Conservation (phyloP, 1,140 invertebrate genomes). For the Aphelenchoides besseyi region DNA sequence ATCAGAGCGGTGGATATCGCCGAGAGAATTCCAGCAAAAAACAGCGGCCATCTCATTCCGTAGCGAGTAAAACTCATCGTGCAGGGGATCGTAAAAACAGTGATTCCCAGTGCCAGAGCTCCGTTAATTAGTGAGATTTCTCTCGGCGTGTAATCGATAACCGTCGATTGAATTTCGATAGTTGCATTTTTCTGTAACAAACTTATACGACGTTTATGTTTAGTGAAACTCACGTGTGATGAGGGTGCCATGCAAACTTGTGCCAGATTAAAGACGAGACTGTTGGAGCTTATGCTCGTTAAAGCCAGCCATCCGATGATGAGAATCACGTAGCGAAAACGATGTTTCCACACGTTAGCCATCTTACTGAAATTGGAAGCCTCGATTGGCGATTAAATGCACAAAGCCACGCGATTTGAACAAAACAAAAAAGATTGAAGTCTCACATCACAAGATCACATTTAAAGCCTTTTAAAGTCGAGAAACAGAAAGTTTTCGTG, state of each 20-base stretch:
- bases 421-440: too few species aligned
- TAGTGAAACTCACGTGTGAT: background rate
- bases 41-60: slow-evolving; percentile 2
- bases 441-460: too few species aligned
- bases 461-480: too few species aligned
- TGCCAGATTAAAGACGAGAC: slow-evolving; percentile 13
- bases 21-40: slow-evolving; percentile 16
- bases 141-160: slow-evolving; percentile 11
- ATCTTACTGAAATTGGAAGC: too few species aligned
- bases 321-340: slow-evolving; percentile 15
- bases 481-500: too few species aligned
- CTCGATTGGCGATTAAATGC: background rate
- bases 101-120: background rate
- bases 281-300: slow-evolving; percentile 20
- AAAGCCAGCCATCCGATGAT: slow-evolving; percentile 12
- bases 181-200: background rate
- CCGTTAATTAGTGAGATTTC: slow-evolving; percentile 18
- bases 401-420: background rate
- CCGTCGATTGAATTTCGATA: background rate
- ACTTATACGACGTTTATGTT: too few species aligned
- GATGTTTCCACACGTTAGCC: slow-evolving; percentile 10
- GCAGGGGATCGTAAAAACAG: slow-evolving; percentile 17
- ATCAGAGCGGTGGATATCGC: slow-evolving; percentile 12
- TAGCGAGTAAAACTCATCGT: slow-evolving; percentile 9
- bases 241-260: slow-evolving; percentile 19